Base-by-base conservation (phyloP, 1,140 invertebrate species). In the Macrobrachium rosenbergii region DNA sequence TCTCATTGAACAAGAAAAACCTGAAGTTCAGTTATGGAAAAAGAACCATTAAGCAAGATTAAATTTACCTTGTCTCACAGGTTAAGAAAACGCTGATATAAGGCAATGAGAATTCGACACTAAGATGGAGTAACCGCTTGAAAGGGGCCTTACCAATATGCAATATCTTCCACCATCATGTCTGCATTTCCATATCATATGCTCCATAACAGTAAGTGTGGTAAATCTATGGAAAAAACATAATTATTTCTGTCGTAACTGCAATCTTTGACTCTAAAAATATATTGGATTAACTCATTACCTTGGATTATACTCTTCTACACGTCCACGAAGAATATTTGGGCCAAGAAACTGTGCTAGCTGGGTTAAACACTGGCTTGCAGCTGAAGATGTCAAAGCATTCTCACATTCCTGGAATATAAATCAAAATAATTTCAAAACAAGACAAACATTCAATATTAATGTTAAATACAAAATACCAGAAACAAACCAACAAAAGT, bases 271-370 rank as follows among this genome's bases (percentile, higher is more conserved):
- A 60, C 12, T 17, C 63, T 19, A 21, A 43, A 28, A 19, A 21
- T 19, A 7, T n/a, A 43, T 11, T 58, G 17, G 5, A 5, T 28
- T 12, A 14, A 8, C 60, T 28, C 37, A 62, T 79, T 37, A 93
- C 92, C 91, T 91, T 59, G 93, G 92, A 90, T 94, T 93, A 90
- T 92, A 92, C 72, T 92, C 92, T 90, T 94, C 92, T 17, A 94
- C 92, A 86, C 93, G 91, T 5, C 93, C 93, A 76, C 92, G 90
- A 8, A 94, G 89, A 78, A 94, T 94, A 69, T 91, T 92, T 23
- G 93, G 92, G 5, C 94, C 94, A 28, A 94, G 90, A 63, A 92
- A 91, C n/a, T 90, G 89, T 72, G 92, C 91, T 2, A 94, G 90
- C 72, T 92, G 91, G 80, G 92, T 91, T 43, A 94, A 88, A 90